These are phyloP conservation scores for Trypoxylon attenuatum DNA, from an alignment of 2,888 invertebrate species.

Conservation along the genomic window DNA sequence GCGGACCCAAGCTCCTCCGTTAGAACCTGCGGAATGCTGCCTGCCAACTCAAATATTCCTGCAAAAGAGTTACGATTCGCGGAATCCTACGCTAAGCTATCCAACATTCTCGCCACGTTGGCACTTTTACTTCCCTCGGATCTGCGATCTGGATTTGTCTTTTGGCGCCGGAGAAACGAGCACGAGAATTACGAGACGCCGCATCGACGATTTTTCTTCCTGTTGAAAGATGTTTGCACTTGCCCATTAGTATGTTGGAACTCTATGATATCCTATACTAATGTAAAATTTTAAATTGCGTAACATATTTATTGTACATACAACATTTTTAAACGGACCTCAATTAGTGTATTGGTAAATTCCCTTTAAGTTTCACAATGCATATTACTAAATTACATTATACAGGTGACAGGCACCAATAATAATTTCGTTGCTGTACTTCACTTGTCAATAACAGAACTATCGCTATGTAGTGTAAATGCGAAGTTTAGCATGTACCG, in stretches of 20 bases:
- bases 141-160: conserved; percentile 22
- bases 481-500: too few species aligned
- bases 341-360: background rate
- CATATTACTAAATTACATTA: too few species aligned
- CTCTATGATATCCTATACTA: too few species aligned
- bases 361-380: too few species aligned
- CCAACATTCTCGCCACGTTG: conserved; percentile 1
- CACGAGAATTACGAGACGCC: background rate
- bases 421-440: too few species aligned
- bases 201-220: background rate
- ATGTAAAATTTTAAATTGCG: too few species aligned
- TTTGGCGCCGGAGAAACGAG: conserved; percentile 11
- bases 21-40: conserved; percentile 24
- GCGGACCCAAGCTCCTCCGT: conserved; percentile 16
- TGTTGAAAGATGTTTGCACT: too few species aligned
- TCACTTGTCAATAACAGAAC: too few species aligned
- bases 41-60: conserved; percentile 49
- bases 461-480: too few species aligned
- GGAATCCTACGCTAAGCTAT: conserved; percentile 9
- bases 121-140: conserved; percentile 10
- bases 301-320: too few species aligned
- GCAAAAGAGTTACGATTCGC: conserved; percentile 38
- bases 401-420: too few species aligned
- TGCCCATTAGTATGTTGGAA: too few species aligned
- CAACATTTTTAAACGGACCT: conserved; percentile 2